Conservation (phyloP, 2,888 invertebrate species). For the Craniophora ligustri region DNA sequence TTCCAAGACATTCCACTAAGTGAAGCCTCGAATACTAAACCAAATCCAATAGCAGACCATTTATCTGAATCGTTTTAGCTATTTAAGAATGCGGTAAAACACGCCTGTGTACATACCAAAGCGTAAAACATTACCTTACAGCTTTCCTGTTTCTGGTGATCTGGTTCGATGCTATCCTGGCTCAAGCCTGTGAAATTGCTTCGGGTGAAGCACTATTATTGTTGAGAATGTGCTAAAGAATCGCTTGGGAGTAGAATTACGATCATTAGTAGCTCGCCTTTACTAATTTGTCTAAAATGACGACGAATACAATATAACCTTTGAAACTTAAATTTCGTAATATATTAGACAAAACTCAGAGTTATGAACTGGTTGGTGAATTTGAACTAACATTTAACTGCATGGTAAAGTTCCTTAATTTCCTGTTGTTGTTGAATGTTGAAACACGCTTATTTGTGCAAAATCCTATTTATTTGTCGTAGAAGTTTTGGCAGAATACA, state of each 20-base stretch:
- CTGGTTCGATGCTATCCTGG: constrained; percentile 5
- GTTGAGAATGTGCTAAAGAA: neutral
- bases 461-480: neutral
- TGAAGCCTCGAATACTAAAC: constrained; percentile 15
- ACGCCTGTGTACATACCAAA: constrained; percentile 24
- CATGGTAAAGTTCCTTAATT: no score
- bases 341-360: no score
- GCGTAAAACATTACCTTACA: constrained; percentile 39
- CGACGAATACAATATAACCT: no score
- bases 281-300: no score
- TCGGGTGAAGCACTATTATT: constrained; percentile 7
- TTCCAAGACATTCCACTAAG: constrained; percentile 12
- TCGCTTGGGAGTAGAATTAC: neutral
- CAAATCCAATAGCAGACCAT: constrained; percentile 40
- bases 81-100: constrained; percentile 34
- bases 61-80: constrained; percentile 40
- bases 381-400: no score
- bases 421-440: neutral
- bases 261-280: no score
- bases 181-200: constrained; percentile 9
- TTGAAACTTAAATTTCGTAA: no score
- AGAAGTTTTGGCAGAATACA: no score
- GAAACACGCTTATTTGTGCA: no score
- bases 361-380: neutral
- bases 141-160: constrained; percentile 26